Evolutionary conservation across 2,113 vertebrate genomes (phyloP).

Genomic region (cattle (Bos taurus)): DNA sequence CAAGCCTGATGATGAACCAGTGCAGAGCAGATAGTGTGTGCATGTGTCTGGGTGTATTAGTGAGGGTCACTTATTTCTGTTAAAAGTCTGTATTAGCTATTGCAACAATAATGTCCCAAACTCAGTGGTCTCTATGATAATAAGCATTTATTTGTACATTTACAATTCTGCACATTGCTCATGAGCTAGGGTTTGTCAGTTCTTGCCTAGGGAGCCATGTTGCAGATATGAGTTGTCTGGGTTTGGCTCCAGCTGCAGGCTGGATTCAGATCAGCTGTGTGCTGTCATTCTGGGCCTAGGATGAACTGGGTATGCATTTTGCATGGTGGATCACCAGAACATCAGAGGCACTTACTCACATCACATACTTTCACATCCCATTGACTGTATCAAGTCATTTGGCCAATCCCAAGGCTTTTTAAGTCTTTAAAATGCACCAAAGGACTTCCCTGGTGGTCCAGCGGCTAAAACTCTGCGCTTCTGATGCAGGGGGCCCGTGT

Average conservation of each 20-base stretch:
- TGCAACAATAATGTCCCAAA: neutral
- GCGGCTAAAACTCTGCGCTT: neutral
- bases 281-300: neutral
- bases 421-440: neutral
- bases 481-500: neutral
- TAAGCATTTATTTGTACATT: neutral
- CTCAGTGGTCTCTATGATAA: neutral
- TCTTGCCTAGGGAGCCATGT: neutral
- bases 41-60: neutral
- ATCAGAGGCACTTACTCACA: neutral
- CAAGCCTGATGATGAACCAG: neutral
- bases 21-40: neutral
- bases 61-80: neutral
- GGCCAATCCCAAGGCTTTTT: neutral
- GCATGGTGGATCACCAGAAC: neutral
- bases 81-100: neutral
- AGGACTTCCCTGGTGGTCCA: neutral
- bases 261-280: neutral
- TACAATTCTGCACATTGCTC: neutral
- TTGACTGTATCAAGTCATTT: neutral
- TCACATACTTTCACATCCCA: neutral
- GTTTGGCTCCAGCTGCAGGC: neutral
- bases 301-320: neutral
- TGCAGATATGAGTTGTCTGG: neutral
- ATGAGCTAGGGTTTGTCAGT: neutral